Evolutionary conservation across 1,140 invertebrate species (phyloP), one percentile per base, ranked within the genome.

Genomic region (Cylas formicarius): DNA sequence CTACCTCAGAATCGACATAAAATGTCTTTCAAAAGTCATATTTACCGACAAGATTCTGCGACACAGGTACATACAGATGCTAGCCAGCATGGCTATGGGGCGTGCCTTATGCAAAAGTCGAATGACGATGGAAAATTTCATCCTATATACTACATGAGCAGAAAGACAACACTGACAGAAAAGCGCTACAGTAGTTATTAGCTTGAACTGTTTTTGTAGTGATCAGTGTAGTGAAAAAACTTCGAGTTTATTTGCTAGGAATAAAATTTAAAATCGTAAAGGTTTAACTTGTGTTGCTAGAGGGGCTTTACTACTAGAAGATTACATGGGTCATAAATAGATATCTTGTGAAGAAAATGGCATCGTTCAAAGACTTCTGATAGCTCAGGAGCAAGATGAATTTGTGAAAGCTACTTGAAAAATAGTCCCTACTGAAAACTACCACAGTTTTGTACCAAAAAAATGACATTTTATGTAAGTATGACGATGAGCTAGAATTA

Each of bases 181-280:
- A 24, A 48, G 36, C 61, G 57, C 23, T 74, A 70, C 40, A 55
- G 49, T 5, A 67, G 60, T 34, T 70, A 68, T 38, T n/a, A n/a
- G n/a, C n/a, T n/a, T n/a, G n/a, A 76, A 60, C 62, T 63, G 17
- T 49, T 76, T 16, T 32, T 17, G 70, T 72, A 0, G 66, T 75
- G 9, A 58, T 73, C 6, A 62, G 60, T 55, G 68, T 67, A 1
- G 52, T 76, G 3, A 60, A 69, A 35, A 67, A 72, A 35, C 74
- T 73, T 49, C 34, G 65, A 44, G 46, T 62, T 10, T 78, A 72
- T 56, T 50, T 77, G 21, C 51, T 67, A n/a, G 67, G 66, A 10
- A 67, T 56, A 33, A 43, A 63, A 8, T 72, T 72, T 50, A 64
- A 68, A 37, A 67, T 75, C 7, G 47, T 65, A n/a, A n/a, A n/a